Conservation (phyloP, 2,113 vertebrate species). For the Cichladusa arquata region DNA sequence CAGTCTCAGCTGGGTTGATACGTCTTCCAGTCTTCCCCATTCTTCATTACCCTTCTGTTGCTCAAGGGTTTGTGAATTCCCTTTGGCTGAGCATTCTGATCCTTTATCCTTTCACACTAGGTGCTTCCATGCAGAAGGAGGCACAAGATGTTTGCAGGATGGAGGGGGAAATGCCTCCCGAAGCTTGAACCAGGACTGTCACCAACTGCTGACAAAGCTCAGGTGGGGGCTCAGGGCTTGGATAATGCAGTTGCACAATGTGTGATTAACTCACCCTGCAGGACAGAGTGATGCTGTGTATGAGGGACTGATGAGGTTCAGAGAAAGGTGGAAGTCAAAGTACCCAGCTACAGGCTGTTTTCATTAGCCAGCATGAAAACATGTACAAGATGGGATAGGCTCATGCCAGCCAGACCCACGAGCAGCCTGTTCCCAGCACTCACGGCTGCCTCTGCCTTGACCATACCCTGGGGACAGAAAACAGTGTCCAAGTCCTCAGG, state of each 20-base stretch:
- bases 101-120: background rate
- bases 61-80: background rate
- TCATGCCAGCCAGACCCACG: rapidly evolving
- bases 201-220: background rate
- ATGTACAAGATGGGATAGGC: background rate
- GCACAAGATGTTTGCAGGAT: too few species aligned
- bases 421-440: background rate
- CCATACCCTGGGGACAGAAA: background rate
- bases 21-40: background rate
- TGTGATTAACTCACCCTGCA: background rate
- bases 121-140: background rate
- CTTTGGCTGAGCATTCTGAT: background rate
- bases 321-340: background rate
- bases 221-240: background rate
- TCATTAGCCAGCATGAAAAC: background rate
- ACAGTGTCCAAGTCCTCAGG: background rate
- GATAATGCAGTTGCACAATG: background rate
- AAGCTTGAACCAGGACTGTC: background rate
- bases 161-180: background rate
- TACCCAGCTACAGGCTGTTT: background rate
- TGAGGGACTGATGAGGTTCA: background rate
- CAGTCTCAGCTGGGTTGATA: background rate
- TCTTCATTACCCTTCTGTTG: background rate
- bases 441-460: background rate
- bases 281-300: rapidly evolving